Percentiles rank a stretch among this genome's conserved stretches.
These are phyloP conservation scores for Pedionomus torquatus DNA, from an alignment of 2,113 vertebrate genomes.

Conservation along the genomic window DNA sequence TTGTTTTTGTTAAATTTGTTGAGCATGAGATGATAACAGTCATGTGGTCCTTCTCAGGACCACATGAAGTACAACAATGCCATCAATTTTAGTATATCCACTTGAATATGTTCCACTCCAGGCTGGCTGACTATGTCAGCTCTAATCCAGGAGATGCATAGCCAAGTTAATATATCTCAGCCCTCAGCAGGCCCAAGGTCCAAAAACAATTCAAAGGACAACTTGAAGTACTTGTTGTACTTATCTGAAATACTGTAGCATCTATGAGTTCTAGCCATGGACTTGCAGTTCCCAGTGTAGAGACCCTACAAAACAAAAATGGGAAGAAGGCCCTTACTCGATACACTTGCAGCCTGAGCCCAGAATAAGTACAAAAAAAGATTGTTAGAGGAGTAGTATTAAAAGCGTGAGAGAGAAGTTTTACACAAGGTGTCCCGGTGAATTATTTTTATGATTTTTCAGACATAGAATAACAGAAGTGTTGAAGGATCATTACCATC, in stretches of 20 bases:
- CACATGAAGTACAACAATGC: no score
- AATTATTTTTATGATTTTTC: not conserved
- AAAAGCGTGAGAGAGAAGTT: not conserved
- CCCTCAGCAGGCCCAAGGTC: not conserved
- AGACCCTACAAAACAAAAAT: not conserved
- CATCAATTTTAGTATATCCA: not conserved
- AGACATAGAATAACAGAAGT: not conserved
- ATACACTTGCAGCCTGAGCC: not conserved
- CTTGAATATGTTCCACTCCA: not conserved
- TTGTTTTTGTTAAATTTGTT: not conserved
- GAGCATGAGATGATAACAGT: not conserved
- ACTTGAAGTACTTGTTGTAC: not conserved
- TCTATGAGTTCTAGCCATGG: not conserved
- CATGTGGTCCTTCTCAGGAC: not conserved
- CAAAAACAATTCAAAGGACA: constrained; percentile 6
- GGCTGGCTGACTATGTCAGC: not conserved
- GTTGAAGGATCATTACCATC: not conserved
- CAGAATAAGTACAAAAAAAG: not conserved
- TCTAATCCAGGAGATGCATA: not conserved
- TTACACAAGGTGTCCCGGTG: not conserved
- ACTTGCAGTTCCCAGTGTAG: not conserved
- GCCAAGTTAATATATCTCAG: constrained; percentile 38
- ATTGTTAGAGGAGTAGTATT: not conserved
- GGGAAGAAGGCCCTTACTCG: not conserved
- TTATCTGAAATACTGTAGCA: not conserved